Evolutionary conservation across 1,140 invertebrate species (phyloP), one percentile per base, ranked within the genome.

Genomic region (Drosophila ercepeae): DNA sequence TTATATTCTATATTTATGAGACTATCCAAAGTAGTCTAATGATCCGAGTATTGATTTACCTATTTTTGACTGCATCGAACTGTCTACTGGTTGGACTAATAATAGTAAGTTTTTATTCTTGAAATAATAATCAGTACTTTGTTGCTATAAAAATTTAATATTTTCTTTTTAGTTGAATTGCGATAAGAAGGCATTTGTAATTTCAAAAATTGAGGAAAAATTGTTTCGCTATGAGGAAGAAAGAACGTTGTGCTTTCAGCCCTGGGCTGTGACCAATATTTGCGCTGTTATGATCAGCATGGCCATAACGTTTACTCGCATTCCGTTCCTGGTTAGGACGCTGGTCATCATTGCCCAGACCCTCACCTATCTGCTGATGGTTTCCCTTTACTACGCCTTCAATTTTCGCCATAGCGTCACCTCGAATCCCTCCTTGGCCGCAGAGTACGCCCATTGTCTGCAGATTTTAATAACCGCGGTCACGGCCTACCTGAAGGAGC

Each of bases 321-420:
- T 98, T 13, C 95, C 97, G 74, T 96, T 96, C 75, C 91, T 95
- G 50, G 91, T 98, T 13, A 98, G 98, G 92, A 93, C 96, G 32
- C 52, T 94, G 0, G 92, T 96, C 13, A 95, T 95, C 48, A 54
- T 93, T 1, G 63, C 93, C 0, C 94, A 95, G 64, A 93, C 95
- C 0, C 67, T 92, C 0, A 92, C 94, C 54, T 97, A 97, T 84
- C 92, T 94, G 1, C 92, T 94, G 75, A 92, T 95, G 6, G 93
- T 97, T 8, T 94, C 95, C 90, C 90, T 93, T 41, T 84, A 92
- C 36, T 92, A 91, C 52, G 88, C 90, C 1, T 89, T 89, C 14
- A 91, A 94, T 55, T 94, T 94, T 72, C 83, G 92, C 81, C 72
- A 90, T 14, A 94, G 94, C 48, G 91, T 93, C 21, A 93, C 94